Evolutionary conservation across 2,888 invertebrate genomes (phyloP), one percentile per base, ranked within the genome.

Genomic region (Tachystola acroxantha): DNA sequence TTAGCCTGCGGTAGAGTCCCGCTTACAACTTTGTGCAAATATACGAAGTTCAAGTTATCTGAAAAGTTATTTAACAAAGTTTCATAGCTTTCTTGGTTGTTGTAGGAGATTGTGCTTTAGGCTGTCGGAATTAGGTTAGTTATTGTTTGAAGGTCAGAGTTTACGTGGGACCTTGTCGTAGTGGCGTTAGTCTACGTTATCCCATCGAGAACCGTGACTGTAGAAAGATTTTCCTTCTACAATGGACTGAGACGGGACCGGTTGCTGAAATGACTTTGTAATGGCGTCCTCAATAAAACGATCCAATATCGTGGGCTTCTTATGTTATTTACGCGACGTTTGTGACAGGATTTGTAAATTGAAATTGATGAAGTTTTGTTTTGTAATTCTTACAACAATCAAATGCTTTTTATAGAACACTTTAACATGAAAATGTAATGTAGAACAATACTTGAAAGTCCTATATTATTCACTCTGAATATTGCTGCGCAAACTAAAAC

Each of bases 11-110:
- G 76, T 72, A 61, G 74, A 69, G 73, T 75, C 72, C 71, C 81
- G 75, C 78, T 81, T 86, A 79, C 77, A 80, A 80, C 85, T 82
- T 81, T 82, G 77, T 65, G 69, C 77, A 84, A 84, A 82, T 81
- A 84, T 69, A 73, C 71, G 65, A 73, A 82, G 77, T 84, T 84
- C 82, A 85, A 86, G 84, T 86, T 86, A 86, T 86, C 85, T 85
- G 85, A 86, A 86, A 86, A 86, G 85, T 86, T 86, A 86, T 85
- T 86, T 85, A 86, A 86, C 86, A 86, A 86, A 86, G 86, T 86
- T 86, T 86, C 86, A 85, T 85, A 84, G 85, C 85, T 81, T 84
- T 85, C 78, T 77, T 68, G 66, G 64, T 48, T 51, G 77, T 63
- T 59, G 60, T 52, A 54, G 61, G 73, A 84, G 67, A 77, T 74